phyloP scores from a whole-genome alignment of 2,888 invertebrate species.

The Didymodactylos carnosus region DNA sequence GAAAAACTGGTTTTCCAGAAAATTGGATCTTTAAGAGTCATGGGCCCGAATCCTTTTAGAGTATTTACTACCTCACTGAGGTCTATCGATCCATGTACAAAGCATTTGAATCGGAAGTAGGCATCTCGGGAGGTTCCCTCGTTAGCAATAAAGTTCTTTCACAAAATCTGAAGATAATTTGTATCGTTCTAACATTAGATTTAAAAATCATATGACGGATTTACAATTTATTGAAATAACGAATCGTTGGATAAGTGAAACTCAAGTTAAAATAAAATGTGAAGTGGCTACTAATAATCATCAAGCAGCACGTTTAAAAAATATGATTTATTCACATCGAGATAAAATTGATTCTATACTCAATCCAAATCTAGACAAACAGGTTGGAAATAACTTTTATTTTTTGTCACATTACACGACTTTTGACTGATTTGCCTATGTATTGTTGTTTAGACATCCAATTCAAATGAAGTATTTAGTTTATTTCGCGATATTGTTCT shows the following conservation, averaged over 20 bases:
- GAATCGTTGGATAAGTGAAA: slow-evolving; percentile 32
- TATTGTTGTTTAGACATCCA: not conserved
- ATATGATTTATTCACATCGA: slow-evolving; percentile 23
- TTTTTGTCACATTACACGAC: too few relatives aligned
- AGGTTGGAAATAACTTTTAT: slow-evolving; percentile 18
- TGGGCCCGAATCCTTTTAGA: too few relatives aligned
- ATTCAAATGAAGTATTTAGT: not conserved
- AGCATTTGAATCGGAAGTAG: too few relatives aligned
- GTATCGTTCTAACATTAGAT: too few relatives aligned
- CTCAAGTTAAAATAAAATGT: slow-evolving; percentile 32
- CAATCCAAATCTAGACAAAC: slow-evolving; percentile 29
- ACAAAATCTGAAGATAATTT: not conserved
- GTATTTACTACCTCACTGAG: too few relatives aligned
- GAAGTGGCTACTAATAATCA: slow-evolving; percentile 32
- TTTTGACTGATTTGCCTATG: too few relatives aligned
- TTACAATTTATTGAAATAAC: slow-evolving; percentile 33
- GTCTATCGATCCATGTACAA: too few relatives aligned
- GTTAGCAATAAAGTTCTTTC: not conserved
- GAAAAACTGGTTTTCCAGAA: too few relatives aligned
- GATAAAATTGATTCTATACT: slow-evolving; percentile 27
- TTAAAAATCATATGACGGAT: slow-evolving; percentile 33
- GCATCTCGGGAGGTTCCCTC: too few relatives aligned
- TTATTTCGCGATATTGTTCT: not conserved
- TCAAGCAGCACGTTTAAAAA: slow-evolving; percentile 25
- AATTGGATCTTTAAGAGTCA: too few relatives aligned